Evolutionary conservation across 92 coral and sea anemone species (phyloP).

Genomic region (Paramuricea clavata): DNA sequence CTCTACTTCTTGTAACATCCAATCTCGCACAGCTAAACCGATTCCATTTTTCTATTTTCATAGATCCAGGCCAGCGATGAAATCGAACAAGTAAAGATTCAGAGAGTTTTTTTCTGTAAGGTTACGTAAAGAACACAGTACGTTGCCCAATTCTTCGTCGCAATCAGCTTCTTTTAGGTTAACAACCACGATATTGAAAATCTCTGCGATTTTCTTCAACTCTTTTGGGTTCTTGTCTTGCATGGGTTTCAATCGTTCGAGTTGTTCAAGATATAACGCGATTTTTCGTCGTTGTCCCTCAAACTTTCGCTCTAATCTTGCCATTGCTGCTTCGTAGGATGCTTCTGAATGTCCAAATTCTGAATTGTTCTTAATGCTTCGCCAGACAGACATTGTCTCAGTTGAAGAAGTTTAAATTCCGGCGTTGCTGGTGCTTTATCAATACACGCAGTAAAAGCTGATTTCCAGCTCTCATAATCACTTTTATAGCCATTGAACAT

Average conservation of each 20-base stretch:
- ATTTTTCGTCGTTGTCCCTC: conserved; percentile 68
- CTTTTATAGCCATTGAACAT: conserved; percentile 68
- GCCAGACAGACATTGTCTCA: conserved; percentile 47
- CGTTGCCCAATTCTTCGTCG: too few species aligned
- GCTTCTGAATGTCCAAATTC: conserved; percentile 65
- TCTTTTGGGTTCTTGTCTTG: conserved; percentile 52
- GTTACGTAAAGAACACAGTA: neutral
- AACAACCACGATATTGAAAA: neutral
- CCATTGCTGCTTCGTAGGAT: conserved; percentile 69
- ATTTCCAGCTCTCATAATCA: conserved; percentile 71
- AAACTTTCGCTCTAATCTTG: conserved; percentile 67
- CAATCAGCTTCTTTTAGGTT: too few species aligned
- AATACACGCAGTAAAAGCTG: conserved; percentile 74
- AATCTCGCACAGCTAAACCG: neutral
- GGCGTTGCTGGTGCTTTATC: conserved; percentile 75
- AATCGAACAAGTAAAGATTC: neutral
- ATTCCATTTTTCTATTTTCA: neutral
- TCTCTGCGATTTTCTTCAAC: neutral
- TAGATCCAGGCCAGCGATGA: conserved; percentile 22
- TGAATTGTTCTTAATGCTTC: neutral
- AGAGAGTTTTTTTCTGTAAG: neutral
- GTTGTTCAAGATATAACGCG: conserved; percentile 65
- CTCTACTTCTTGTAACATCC: neutral
- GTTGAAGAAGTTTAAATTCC: conserved; percentile 75
- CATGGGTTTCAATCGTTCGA: conserved; percentile 48